phyloP scores from a whole-genome alignment of 2,797 vertebrate species.

The Oceanodroma leucorhoa region DNA sequence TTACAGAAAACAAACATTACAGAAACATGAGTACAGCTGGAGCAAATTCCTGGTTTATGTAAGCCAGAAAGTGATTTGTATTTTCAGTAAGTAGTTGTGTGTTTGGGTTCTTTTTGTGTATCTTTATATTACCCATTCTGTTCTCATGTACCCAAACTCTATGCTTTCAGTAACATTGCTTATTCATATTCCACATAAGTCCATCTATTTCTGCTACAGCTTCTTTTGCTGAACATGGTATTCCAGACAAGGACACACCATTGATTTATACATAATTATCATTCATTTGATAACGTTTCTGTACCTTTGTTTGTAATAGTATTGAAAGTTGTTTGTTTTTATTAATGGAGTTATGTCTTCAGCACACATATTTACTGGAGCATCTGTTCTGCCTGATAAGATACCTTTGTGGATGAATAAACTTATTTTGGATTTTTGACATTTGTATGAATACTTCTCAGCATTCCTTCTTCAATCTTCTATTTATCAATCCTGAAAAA shows the following conservation, averaged over 20 bases:
- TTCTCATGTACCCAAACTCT: neutral
- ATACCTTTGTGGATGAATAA: neutral
- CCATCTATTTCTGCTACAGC: neutral
- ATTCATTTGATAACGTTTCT: neutral
- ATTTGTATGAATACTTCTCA: neutral
- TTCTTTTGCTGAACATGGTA: neutral
- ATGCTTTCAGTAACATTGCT: neutral
- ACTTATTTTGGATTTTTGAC: neutral
- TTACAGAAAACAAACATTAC: neutral
- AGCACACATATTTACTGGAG: neutral
- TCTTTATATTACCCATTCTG: neutral
- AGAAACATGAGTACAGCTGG: neutral
- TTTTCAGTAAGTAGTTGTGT: neutral
- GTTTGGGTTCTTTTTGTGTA: neutral
- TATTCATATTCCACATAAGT: neutral
- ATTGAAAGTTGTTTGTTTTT: neutral
- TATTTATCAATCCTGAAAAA: neutral
- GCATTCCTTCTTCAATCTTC: neutral
- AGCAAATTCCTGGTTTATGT: neutral
- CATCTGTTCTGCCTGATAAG: neutral
- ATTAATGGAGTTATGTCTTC: neutral
- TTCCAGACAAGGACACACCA: neutral
- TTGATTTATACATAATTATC: neutral
- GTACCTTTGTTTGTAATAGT: neutral
- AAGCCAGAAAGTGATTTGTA: neutral